Evolutionary conservation across 2,888 invertebrate genomes (phyloP), one percentile per base, ranked within the genome.

Genomic region (Brachyptera risi): DNA sequence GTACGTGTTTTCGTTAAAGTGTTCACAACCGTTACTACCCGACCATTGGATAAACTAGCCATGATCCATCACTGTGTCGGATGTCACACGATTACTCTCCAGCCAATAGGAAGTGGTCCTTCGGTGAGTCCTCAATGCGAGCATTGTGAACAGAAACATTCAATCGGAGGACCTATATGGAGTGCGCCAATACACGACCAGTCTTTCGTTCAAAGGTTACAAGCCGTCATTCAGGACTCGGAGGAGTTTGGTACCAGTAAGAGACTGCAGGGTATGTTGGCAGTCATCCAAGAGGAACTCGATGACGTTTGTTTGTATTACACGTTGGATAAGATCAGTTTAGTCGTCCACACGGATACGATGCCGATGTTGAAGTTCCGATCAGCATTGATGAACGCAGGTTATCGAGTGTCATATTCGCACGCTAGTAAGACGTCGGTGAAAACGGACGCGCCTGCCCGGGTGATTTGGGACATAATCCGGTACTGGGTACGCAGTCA

Each of bases 161-260:
- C 89, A 87, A 74, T 93, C 67, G 94, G 93, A 9, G 99, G 99
- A 1, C 99, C 99, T 0, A 87, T 99, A 67, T 99, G 97, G 96
- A 83, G 88, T 0, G 92, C 84, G 0, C 87, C 89, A 0, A 82
- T 99, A 40, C 96, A 98, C 74, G 84, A 91, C 68, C 76, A 78
- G 49, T 73, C 78, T 0, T 99, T 99, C 76, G 86, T 97, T 0
- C 71, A 78, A 1, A 76, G 83, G 44, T 79, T 96, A 5, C 72
- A 93, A 7, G 66, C 69, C 1, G 63, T 73, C 21, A 61, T 74
- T 2, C 65, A 31, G 66, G 61, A 65, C 69, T 73, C 78, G 0
- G 68, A 77, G 56, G 71, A 78, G 68, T 78, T 88, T 61, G 81
- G 80, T 11, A 97, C 97, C 0, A 77, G 79, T 49, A 85, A 85